Conservation (phyloP, 2,797 vertebrate species). For the Adelosebastes latens region DNA sequence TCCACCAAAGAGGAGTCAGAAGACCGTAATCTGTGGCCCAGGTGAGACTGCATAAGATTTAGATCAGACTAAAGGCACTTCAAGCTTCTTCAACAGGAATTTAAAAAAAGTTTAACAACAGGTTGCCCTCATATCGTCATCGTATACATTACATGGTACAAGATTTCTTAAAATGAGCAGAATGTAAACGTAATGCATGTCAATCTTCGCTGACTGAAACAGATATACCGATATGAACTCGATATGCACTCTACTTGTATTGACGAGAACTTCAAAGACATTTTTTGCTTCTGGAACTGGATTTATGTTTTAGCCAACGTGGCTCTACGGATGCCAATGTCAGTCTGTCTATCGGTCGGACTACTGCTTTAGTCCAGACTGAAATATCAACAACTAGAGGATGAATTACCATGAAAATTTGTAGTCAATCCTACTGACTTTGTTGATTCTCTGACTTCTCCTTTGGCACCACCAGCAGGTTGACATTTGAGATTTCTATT, state of each 20-base stretch:
- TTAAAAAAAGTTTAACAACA: not conserved
- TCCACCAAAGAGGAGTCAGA: not conserved
- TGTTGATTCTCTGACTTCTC: not conserved
- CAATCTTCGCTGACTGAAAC: not conserved
- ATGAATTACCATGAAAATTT: not conserved
- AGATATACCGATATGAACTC: not conserved
- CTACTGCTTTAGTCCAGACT: not conserved
- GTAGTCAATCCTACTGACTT: not conserved
- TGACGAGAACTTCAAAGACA: not conserved
- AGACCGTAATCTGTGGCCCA: constrained; percentile 59
- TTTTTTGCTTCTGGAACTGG: not conserved
- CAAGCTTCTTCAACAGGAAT: not conserved
- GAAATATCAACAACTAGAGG: not conserved
- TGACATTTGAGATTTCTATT: not conserved
- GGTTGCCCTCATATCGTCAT: not conserved
- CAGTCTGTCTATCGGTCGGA: too few species aligned
- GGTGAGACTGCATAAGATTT: constrained; percentile 53
- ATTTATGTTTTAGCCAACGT: not conserved
- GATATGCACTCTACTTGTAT: not conserved
- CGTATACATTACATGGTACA: not conserved
- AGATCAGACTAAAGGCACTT: not conserved
- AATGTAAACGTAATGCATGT: not conserved
- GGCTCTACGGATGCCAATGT: not conserved
- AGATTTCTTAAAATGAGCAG: not conserved
- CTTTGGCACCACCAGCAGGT: not conserved